Evolutionary conservation across 1,140 invertebrate genomes (phyloP), one percentile per base, ranked within the genome.

Genomic region (Lucilia sericata): DNA sequence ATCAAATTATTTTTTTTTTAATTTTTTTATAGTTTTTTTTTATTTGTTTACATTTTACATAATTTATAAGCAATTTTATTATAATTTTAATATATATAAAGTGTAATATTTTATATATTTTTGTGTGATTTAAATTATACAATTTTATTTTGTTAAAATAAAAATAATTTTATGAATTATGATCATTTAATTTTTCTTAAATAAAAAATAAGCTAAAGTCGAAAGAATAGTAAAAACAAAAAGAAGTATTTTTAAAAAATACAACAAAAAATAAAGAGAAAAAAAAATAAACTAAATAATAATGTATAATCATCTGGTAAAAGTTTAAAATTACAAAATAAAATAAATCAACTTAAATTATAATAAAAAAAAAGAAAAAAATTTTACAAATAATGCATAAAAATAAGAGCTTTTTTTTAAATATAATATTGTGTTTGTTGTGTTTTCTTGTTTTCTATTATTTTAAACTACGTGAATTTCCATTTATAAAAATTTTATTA

Each of bases 41-140:
- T 25, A 36, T 82, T 82, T 55, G 51, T 82, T 82, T 60, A 82
- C 60, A 82, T 80, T 80, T 80, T 82, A 82, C 81, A 82, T 65
- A 82, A 82, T 82, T 82, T 70, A 82, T 82, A 65, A 65, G 55
- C 25, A 70, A 36, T 17, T 82, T 82, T 82, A 82, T 82, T 25
- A 82, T 65, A 70, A 21, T 65, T 65, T 82, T 34, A 82, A 82
- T 65, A 82, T 82, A 82, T 82, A 65, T 82, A 82, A 65, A 82
- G 60, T 82, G 60, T 82, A 82, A 82, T 82, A 25, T 80, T 80
- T 49, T 80, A 80, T 80, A 80, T 80, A 42, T n/a, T 80, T 47
- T 51, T 80, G 47, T 80, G 76, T 80, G 34, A 4, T 78, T 78
- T 49, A 80, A 80, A 80, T 80, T 80, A 80, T 80, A 80, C 76